Percentiles rank a stretch among this genome's conserved stretches.
Conservation (phyloP, 2,797 vertebrate genomes). For the Neoniphon sammara region DNA sequence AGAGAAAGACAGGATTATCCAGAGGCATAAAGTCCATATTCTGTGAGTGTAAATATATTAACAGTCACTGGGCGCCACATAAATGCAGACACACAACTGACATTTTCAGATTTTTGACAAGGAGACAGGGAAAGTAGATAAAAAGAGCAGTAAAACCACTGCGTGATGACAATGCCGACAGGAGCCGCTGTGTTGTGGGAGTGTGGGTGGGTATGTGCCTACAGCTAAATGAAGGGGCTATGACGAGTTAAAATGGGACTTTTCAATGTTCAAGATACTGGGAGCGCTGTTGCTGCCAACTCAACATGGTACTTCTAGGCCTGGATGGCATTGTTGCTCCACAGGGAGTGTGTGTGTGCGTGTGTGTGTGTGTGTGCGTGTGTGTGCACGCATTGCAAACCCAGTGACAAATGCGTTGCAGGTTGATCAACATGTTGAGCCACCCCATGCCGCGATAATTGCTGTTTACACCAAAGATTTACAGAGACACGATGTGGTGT, state of each 20-base stretch:
- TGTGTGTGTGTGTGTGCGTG: neutral
- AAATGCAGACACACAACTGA: constrained; percentile 29
- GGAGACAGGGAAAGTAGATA: constrained; percentile 50
- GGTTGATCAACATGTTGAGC: constrained; percentile 20
- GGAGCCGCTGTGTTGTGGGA: constrained; percentile 52
- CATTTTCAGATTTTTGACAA: constrained; percentile 54
- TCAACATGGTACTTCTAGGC: constrained; percentile 29
- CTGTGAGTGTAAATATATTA: constrained; percentile 19
- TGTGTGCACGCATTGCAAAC: neutral
- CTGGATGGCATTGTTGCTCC: constrained; percentile 18
- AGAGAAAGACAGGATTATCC: neutral
- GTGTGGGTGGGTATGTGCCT: constrained; percentile 63
- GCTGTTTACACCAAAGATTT: constrained; percentile 10
- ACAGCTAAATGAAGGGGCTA: constrained; percentile 62
- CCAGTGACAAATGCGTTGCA: constrained; percentile 10
- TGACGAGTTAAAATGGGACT: constrained; percentile 59
- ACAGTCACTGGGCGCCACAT: neutral
- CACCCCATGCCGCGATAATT: constrained; percentile 13
- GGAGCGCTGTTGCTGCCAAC: constrained; percentile 35
- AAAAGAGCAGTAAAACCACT: constrained; percentile 54
- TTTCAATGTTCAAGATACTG: constrained; percentile 42
- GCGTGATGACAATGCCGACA: constrained; percentile 55
- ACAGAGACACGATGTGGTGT: constrained; percentile 12
- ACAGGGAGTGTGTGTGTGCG: neutral
- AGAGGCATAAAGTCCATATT: neutral